Conservation (phyloP, 2,888 invertebrate species). For the Melanostoma scalare region DNA sequence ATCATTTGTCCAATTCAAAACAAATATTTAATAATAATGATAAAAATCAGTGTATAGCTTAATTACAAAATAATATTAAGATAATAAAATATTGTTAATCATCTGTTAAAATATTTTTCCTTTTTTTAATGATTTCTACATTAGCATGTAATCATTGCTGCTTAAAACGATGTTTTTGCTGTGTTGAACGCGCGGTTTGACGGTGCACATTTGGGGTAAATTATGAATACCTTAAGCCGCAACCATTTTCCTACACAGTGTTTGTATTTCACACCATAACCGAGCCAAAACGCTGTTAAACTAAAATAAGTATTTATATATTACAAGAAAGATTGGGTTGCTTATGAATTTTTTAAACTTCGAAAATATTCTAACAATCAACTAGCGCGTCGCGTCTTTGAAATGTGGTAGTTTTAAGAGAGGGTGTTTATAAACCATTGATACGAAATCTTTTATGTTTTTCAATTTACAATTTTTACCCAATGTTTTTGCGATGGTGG, state of each 20-base stretch:
- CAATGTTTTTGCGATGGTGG: conserved; percentile 11
- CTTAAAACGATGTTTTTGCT: conserved; percentile 45
- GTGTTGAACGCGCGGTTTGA: conserved; percentile 24
- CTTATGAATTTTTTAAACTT: conserved; percentile 21
- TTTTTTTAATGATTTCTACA: conserved; percentile 44
- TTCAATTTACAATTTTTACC: conserved; percentile 51
- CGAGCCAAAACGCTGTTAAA: conserved; percentile 35
- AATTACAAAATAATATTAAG: conserved; percentile 71
- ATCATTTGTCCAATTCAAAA: conserved; percentile 49
- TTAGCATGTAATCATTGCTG: conserved; percentile 48
- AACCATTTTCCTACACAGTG: conserved; percentile 23
- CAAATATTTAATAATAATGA: conserved; percentile 35
- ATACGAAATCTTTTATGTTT: conserved; percentile 18
- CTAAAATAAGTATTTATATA: conserved; percentile 41
- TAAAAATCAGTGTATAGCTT: conserved; percentile 58
- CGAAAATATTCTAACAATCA: conserved; percentile 21
- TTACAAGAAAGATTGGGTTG: conserved; percentile 48
- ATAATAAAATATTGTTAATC: conserved; percentile 44
- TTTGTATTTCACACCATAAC: conserved; percentile 41
- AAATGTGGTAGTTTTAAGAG: conserved; percentile 14
- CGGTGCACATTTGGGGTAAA: conserved; percentile 36
- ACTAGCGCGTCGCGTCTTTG: neutral
- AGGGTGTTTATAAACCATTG: conserved; percentile 20
- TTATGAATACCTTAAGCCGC: conserved; percentile 30
- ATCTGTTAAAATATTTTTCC: conserved; percentile 25